Conservation (phyloP, 2,888 invertebrate genomes). For the Adelphocoris suturalis region DNA sequence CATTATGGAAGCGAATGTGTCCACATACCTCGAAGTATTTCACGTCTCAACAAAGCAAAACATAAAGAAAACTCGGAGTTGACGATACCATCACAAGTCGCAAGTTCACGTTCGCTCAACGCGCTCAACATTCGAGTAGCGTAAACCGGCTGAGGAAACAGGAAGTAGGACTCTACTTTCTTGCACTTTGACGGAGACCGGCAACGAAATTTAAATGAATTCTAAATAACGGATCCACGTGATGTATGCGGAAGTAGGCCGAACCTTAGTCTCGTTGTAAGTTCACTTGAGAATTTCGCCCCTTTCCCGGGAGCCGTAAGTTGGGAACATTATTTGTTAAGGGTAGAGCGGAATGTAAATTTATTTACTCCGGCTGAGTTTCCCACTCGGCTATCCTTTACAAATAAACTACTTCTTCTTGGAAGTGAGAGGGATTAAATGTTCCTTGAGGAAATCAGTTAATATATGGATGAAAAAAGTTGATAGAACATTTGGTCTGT, state of each 20-base stretch:
- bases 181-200: constrained; percentile 23
- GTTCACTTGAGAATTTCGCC: constrained; percentile 57
- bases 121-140: constrained; percentile 25
- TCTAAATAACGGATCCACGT: constrained; percentile 54
- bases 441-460: not conserved
- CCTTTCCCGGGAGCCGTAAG: constrained; percentile 34
- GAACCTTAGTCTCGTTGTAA: constrained; percentile 44
- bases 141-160: not conserved
- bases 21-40: no score
- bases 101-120: not conserved
- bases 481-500: no score
- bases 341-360: constrained; percentile 61
- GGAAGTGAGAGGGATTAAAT: not conserved
- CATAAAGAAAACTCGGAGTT: not conserved
- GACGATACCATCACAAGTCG: not conserved
- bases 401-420: constrained; percentile 9
- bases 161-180: not conserved
- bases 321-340: constrained; percentile 61
- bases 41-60: not conserved
- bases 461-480: no score
- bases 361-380: constrained; percentile 49
- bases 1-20: no score
- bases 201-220: constrained; percentile 60
- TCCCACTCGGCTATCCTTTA: constrained; percentile 24
- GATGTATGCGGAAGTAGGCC: constrained; percentile 59